Evolutionary conservation across 1,140 invertebrate genomes (phyloP), one percentile per base, ranked within the genome.

Genomic region (Charaxes varanes): DNA sequence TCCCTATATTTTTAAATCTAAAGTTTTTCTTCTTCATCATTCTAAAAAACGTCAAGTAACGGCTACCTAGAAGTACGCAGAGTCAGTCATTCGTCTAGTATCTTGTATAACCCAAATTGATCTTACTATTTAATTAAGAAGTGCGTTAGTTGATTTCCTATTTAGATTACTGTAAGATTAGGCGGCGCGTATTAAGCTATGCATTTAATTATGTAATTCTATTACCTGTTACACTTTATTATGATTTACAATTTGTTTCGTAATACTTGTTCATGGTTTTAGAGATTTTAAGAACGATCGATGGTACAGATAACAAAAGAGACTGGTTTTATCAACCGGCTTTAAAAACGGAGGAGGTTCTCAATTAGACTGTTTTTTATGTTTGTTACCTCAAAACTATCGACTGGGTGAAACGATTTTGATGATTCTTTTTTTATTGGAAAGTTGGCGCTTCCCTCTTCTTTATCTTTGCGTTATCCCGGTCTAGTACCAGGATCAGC

Each of bases 81-180:
- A 34, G 28, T 35, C 37, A 28, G 16, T 28, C 15, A 28, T 28
- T 28, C 27, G 24, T 6, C 24, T 28, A 28, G 27, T 41, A 13
- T 30, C 18, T 31, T 22, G 37, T 31, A 21, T 22, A 41, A 41
- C 27, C 28, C 12, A 19, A 41, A 31, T 30, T 17, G 14, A 36
- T 41, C 11, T 41, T 32, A 32, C 27, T 41, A 41, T 41, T 41
- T 41, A 41, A 41, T 41, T 41, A 41, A 31, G 26, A 41, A 31
- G 27, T 38, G 10, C 22, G 10, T 7, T 6, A 31, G 36, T 22
- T 33, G 17, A 33, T 33, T 40, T 40, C 27, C 36, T 31, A 30
- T 22, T 40, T 40, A 40, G 36, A 40, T 40, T 38, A 38, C 28
- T 26, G 4, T 28, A 5, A 18, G 26, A 40, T 40, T 30, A 30